phyloP scores from a whole-genome alignment of 2,888 invertebrate species.

The Plagodis pulveraria region DNA sequence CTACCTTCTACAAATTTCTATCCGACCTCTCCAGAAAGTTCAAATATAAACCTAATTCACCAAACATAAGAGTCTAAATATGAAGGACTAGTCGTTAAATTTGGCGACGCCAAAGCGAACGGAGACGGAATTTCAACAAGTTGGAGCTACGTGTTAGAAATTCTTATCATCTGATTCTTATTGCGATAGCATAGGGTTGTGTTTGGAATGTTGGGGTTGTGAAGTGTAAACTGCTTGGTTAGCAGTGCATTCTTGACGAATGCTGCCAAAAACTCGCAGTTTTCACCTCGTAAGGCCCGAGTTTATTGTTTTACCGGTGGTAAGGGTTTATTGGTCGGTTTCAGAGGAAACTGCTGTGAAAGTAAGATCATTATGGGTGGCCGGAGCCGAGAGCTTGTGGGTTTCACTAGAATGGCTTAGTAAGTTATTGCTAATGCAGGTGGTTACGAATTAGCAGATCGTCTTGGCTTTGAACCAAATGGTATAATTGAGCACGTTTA shows the following conservation, averaged over 20 bases:
- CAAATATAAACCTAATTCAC: conserved; percentile 57
- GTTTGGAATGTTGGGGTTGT: conserved; percentile 42
- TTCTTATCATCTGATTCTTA: conserved; percentile 50
- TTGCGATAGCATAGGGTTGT: conserved; percentile 52
- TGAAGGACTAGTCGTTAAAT: conserved; percentile 56
- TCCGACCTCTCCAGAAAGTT: conserved; percentile 35
- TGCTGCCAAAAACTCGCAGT: conserved; percentile 81
- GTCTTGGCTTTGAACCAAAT: conserved; percentile 1
- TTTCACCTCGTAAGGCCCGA: conserved; percentile 73
- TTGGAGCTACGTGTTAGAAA: conserved; percentile 65
- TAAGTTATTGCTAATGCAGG: not conserved
- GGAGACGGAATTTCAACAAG: conserved; percentile 83
- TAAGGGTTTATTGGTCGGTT: conserved; percentile 29
- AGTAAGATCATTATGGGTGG: conserved; percentile 26
- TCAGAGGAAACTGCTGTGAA: conserved; percentile 32
- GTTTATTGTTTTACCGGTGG: conserved; percentile 64
- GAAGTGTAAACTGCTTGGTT: conserved; percentile 49
- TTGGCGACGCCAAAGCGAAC: conserved; percentile 69
- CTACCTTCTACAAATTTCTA: conserved; percentile 57
- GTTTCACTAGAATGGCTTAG: not conserved
- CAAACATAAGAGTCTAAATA: conserved; percentile 52
- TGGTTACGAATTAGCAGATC: conserved; percentile 2
- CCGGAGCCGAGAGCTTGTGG: not conserved
- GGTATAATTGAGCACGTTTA: too few relatives aligned
- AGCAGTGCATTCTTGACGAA: conserved; percentile 79